Evolutionary conservation across 2,888 invertebrate genomes (phyloP).

Genomic region (Coenonympha glycerion): DNA sequence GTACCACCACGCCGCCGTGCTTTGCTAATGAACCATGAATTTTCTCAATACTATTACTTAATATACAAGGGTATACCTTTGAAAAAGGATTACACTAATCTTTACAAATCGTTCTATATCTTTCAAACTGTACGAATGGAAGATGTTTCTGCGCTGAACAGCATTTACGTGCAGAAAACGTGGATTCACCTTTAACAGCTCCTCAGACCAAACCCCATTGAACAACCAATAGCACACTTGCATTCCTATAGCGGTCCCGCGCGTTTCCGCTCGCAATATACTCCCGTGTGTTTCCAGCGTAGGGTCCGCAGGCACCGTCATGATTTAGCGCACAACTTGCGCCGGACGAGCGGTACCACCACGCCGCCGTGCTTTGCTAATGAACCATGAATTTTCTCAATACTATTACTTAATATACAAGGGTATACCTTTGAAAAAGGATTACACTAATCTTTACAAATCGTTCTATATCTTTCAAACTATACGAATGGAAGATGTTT

Average conservation of each 20-base stretch:
- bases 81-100: too few species aligned
- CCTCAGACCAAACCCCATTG: too few species aligned
- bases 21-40: neutral
- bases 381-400: neutral
- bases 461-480: neutral
- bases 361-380: neutral
- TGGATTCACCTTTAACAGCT: too few species aligned
- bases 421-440: too few species aligned
- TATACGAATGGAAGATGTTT: too few species aligned
- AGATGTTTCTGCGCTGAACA: too few species aligned
- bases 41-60: neutral
- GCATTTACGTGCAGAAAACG: too few species aligned
- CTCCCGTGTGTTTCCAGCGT: conserved; percentile 37
- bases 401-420: neutral
- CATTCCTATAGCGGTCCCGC: too few species aligned
- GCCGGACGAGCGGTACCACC: conserved; percentile 48
- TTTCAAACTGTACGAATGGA: too few species aligned
- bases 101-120: neutral
- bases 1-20: conserved; percentile 25
- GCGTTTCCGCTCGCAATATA: conserved; percentile 6
- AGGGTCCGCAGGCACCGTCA: conserved; percentile 54
- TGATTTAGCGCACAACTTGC: conserved; percentile 71
- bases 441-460: neutral
- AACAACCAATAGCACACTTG: too few species aligned
- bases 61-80: neutral